Evolutionary conservation across 2,888 invertebrate genomes (phyloP).

Genomic region (Platypus cylindrus): DNA sequence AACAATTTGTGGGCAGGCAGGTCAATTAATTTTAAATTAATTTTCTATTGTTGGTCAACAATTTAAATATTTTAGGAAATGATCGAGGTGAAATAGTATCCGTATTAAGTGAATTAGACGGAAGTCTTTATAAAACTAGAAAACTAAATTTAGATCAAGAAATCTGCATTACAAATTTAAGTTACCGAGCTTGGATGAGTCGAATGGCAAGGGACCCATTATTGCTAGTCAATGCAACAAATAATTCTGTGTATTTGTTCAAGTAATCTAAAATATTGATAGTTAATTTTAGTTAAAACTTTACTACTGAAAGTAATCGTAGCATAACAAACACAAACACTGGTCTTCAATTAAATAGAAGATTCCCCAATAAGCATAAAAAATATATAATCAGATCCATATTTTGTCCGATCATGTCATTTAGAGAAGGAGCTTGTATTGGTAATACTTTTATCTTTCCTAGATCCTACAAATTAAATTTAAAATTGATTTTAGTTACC

Average conservation of each 20-base stretch:
- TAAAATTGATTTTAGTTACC: constrained; percentile 45
- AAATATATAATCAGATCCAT: constrained; percentile 52
- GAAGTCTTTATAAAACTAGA: constrained; percentile 26
- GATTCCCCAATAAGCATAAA: constrained; percentile 51
- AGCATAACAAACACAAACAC: constrained; percentile 58
- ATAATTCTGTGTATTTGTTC: constrained; percentile 59
- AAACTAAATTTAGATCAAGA: constrained; percentile 24
- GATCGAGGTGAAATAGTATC: constrained; percentile 30
- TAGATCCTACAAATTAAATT: too few species aligned
- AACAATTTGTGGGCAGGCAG: constrained; percentile 59
- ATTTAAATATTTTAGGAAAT: constrained; percentile 8
- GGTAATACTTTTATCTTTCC: constrained; percentile 35
- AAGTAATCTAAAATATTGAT: constrained; percentile 23
- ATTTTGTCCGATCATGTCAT: constrained; percentile 79
- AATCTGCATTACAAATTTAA: constrained; percentile 54
- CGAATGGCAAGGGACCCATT: constrained; percentile 53
- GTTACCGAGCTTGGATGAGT: constrained; percentile 72
- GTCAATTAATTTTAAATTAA: constrained; percentile 56
- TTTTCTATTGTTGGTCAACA: constrained; percentile 1
- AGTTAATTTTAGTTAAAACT: background rate
- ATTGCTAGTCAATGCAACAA: constrained; percentile 63
- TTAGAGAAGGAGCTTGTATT: constrained; percentile 67
- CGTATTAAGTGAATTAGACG: constrained; percentile 29
- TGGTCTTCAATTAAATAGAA: constrained; percentile 48
- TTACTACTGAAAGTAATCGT: constrained; percentile 3